Conservation (phyloP, 1,140 invertebrate species). For the Trialeurodes vaporariorum region DNA sequence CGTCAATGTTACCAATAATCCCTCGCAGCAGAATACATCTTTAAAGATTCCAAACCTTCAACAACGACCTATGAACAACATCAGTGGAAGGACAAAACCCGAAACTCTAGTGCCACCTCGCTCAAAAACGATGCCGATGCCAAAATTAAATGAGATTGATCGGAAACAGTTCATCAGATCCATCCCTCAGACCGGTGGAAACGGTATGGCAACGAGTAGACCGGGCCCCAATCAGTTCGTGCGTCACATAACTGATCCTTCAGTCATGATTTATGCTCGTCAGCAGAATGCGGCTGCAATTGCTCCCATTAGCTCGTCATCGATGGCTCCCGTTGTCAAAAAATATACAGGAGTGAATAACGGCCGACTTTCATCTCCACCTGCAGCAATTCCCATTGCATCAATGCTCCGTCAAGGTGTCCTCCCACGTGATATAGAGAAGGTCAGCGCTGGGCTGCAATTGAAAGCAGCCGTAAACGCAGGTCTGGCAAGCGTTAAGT, state of each 20-base stretch:
- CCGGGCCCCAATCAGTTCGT: constrained; percentile 32
- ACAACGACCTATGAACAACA: neutral
- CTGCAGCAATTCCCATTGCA: neutral
- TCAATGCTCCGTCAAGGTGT: neutral
- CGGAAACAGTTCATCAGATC: constrained; percentile 7
- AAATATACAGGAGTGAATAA: neutral
- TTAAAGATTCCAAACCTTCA: neutral
- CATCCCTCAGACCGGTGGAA: constrained; percentile 1
- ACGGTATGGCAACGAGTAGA: constrained; percentile 15
- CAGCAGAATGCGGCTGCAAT: constrained; percentile 10
- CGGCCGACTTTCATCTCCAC: neutral
- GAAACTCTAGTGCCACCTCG: neutral
- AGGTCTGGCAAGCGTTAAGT: neutral
- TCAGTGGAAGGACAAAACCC: neutral
- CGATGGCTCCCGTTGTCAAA: neutral
- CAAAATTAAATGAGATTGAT: constrained; percentile 8
- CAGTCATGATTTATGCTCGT: constrained; percentile 27
- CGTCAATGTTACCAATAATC: neutral
- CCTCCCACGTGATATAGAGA: neutral
- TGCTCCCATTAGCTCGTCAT: neutral
- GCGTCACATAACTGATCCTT: constrained; percentile 34
- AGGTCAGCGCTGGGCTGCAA: neutral
- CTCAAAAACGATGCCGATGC: neutral
- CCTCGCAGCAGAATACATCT: neutral
- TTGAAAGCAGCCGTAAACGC: neutral